Evolutionary conservation across 2,113 vertebrate species (phyloP).

Genomic region (Grus americana): DNA sequence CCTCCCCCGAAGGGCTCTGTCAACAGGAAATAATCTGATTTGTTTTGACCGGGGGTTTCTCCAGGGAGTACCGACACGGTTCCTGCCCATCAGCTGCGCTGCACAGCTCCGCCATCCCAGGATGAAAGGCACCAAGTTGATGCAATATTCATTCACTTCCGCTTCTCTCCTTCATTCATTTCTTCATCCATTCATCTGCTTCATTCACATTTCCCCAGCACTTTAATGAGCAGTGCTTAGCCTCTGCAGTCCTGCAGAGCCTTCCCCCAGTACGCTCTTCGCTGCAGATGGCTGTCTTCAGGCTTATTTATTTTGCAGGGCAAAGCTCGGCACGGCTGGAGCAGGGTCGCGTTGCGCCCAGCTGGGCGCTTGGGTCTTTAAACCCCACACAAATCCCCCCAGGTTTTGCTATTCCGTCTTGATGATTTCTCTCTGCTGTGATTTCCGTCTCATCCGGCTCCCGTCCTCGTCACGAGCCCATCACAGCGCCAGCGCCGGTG

Average conservation of each 20-base stretch:
- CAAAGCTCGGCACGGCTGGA: background rate
- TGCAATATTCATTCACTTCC: constrained; percentile 69
- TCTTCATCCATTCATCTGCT: constrained; percentile 60
- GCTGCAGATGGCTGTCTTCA: constrained; percentile 11
- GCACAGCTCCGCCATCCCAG: constrained; percentile 3
- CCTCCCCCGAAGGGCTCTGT: constrained; percentile 9
- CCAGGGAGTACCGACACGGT: background rate
- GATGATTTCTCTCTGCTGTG: background rate
- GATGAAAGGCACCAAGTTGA: constrained; percentile 44
- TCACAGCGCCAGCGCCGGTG: fast-evolving
- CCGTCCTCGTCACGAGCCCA: fast-evolving
- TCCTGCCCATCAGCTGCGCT: constrained; percentile 7
- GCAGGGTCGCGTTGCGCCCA: background rate
- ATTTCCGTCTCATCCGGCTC: background rate
- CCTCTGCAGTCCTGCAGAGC: constrained; percentile 40
- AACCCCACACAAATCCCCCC: background rate
- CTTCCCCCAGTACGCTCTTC: background rate
- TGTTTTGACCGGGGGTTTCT: background rate
- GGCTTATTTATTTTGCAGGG: background rate
- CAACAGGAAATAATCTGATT: constrained; percentile 28
- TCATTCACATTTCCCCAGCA: constrained; percentile 59
- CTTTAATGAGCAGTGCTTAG: constrained; percentile 47
- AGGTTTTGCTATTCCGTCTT: background rate
- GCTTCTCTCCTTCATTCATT: constrained; percentile 66
- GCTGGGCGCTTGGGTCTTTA: background rate